phyloP scores from a whole-genome alignment of 2,888 invertebrate genomes.

The Icerya purchasi region DNA sequence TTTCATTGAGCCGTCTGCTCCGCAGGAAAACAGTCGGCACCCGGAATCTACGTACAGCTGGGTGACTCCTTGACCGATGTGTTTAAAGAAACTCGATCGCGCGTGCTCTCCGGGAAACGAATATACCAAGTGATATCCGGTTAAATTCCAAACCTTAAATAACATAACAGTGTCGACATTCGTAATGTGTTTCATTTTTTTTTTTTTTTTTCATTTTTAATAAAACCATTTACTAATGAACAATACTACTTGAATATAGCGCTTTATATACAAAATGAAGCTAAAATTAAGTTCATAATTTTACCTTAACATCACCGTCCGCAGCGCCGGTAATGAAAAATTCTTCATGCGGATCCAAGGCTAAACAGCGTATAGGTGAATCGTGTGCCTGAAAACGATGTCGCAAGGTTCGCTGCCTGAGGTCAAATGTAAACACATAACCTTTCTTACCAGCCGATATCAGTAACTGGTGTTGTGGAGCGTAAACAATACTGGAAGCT shows the following conservation, averaged over 20 bases:
- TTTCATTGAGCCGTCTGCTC: conserved; percentile 97
- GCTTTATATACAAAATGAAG: background rate
- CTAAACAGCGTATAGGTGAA: conserved; percentile 79
- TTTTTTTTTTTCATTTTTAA: conserved; percentile 1
- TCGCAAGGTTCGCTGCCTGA: conserved; percentile 66
- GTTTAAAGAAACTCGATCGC: conserved; percentile 87
- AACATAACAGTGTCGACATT: conserved; percentile 1
- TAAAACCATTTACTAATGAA: conserved; percentile 6
- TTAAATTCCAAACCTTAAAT: conserved; percentile 76
- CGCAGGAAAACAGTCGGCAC: conserved; percentile 86
- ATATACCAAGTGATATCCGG: conserved; percentile 59
- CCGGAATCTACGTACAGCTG: conserved; percentile 80
- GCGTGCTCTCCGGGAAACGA: conserved; percentile 87
- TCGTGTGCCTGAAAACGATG: conserved; percentile 81
- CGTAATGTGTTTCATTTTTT: conserved; percentile 1
- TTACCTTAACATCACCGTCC: conserved; percentile 76
- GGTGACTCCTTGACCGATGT: conserved; percentile 89
- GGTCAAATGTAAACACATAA: conserved; percentile 87
- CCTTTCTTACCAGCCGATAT: conserved; percentile 95
- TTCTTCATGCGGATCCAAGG: conserved; percentile 85
- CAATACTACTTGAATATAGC: too few relatives aligned
- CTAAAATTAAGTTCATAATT: background rate
- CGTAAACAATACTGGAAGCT: conserved; percentile 69
- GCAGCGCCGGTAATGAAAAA: conserved; percentile 89
- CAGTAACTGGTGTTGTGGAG: conserved; percentile 78